These are phyloP conservation scores for Hirundo rustica DNA, from an alignment of 2,797 vertebrate genomes.

Conservation along the genomic window DNA sequence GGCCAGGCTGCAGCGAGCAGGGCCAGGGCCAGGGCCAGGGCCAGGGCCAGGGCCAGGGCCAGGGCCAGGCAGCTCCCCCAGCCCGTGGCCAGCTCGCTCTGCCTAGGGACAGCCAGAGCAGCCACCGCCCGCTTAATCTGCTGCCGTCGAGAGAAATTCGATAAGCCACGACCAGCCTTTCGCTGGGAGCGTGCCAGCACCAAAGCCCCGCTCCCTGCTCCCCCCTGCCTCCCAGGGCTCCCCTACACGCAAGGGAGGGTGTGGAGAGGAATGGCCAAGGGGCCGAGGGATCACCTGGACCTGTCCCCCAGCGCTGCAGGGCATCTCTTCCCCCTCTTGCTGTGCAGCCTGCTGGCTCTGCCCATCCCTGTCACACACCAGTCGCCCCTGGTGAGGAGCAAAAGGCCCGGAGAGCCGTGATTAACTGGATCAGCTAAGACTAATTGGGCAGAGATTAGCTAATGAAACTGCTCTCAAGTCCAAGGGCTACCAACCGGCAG, in stretches of 20 bases:
- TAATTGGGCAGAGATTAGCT: conserved; percentile 54
- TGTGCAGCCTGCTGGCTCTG: not conserved
- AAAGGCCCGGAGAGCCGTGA: not conserved
- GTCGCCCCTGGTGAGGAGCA: not conserved
- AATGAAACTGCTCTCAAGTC: not conserved
- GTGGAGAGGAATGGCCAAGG: not conserved
- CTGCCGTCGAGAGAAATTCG: conserved; percentile 49
- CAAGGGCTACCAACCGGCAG: not conserved
- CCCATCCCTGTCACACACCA: not conserved
- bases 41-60: not conserved
- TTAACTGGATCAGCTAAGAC: conserved; percentile 44
- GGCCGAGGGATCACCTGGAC: not conserved
- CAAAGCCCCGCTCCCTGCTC: rapidly evolving
- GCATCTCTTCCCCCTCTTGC: too few species aligned
- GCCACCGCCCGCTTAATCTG: not conserved
- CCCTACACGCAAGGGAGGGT: not conserved
- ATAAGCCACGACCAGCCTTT: not conserved
- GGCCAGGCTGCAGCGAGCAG: rapidly evolving
- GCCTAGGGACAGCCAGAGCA: not conserved
- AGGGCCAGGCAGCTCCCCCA: not conserved
- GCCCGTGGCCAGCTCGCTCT: not conserved
- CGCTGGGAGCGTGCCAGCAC: not conserved
- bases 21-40: not conserved
- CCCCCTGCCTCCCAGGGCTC: not conserved
- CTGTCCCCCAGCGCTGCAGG: not conserved